These are phyloP conservation scores for Alcedo atthis DNA, from an alignment of 2,797 vertebrate genomes.

Conservation along the genomic window DNA sequence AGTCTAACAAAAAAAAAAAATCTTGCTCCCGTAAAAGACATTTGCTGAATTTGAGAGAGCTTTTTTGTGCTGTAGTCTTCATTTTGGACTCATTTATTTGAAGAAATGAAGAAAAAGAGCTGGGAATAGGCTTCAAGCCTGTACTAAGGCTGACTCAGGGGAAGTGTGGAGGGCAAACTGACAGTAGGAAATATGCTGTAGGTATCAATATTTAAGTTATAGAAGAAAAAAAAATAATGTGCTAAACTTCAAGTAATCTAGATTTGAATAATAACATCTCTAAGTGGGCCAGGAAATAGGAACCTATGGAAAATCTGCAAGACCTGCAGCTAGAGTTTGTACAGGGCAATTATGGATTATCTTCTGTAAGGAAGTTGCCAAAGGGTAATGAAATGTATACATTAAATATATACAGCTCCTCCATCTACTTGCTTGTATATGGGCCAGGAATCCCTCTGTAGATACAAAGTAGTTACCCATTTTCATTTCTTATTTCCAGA, in stretches of 20 bases:
- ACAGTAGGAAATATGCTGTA: background rate
- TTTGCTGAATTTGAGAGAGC: background rate
- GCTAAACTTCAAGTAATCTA: background rate
- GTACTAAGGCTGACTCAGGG: background rate
- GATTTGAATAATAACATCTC: background rate
- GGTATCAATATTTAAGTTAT: background rate
- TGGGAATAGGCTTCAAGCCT: background rate
- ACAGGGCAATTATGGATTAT: background rate
- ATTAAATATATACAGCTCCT: background rate
- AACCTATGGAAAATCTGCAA: background rate
- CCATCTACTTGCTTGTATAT: background rate
- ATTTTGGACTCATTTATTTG: background rate
- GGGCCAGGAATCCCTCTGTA: background rate
- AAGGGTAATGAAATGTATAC: background rate
- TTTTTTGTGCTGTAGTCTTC: background rate
- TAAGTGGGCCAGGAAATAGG: background rate
- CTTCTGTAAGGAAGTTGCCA: background rate
- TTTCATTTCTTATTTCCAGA: background rate
- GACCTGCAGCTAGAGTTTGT: background rate
- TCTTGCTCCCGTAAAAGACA: background rate
- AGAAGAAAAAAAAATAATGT: background rate
- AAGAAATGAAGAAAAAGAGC: background rate
- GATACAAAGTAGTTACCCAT: background rate
- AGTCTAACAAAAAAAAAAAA: background rate
- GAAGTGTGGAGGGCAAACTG: background rate